Base-by-base conservation (phyloP, 1,140 invertebrate species). In the Aphidius gifuensis region DNA sequence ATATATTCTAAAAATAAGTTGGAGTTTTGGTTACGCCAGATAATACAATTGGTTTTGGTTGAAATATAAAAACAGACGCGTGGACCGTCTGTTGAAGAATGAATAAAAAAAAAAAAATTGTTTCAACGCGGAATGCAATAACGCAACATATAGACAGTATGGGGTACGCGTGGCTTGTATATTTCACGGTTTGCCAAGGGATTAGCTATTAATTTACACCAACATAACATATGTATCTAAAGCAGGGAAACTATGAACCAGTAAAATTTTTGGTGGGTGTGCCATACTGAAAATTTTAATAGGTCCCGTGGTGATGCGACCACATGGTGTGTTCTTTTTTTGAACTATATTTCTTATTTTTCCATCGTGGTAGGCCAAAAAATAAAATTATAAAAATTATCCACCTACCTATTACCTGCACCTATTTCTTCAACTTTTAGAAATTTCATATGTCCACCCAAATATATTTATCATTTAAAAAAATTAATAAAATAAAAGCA, bases 161-260 rank as follows among this genome's bases (percentile, higher is more conserved):
- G 61, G 58, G 67, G 66, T 32, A 32, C 68, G 66, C 72, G 70
- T 73, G 74, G 70, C 71, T 64, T 61, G 70, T 61, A 32, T 32
- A 71, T 79, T 79, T 77, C 72, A 78, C 67, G 74, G 72, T 74
- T 74, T 75, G 73, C 72, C 71, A 59, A 75, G 75, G 72, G 57
- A 78, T 79, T 74, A 71, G 68, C 69, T 67, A 74, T 78, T 75
- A 75, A 78, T 78, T 78, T 74, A 76, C 73, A 64, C 71, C 68
- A 62, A 51, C 58, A 46, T 64, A 58, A 64, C 39, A 58, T 58
- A 63, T 62, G 57, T 59, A 44, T 40, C 58, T 61, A 58, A 54
- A 42, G 61, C 61, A 64, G 43, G 66, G 4, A n/a, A 32, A 47
- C 43, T 45, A 58, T 6, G 57, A 61, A 61, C 58, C 23, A 32